A percentile compares a stretch with the other conserved stretches of the same genome.
phyloP scores from a whole-genome alignment of 2,113 vertebrate genomes.

The Rissa tridactyla region DNA sequence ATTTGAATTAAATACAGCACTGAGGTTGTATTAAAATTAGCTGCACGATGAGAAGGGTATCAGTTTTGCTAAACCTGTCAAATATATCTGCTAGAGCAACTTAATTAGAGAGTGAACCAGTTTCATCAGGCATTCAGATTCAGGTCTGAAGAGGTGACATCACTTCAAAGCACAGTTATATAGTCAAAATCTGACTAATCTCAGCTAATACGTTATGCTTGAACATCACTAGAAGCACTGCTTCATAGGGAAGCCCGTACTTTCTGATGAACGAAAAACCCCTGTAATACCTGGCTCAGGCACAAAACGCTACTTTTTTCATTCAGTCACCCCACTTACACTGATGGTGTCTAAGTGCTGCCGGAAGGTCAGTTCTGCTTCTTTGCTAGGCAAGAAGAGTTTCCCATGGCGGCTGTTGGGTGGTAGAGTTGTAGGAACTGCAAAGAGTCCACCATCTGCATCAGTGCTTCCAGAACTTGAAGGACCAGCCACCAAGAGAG shows the following conservation, averaged over 20 bases:
- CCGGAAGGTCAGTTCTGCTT: slow-evolving; percentile 88
- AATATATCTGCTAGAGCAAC: not conserved
- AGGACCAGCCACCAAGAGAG: slow-evolving; percentile 81
- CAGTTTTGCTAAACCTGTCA: not conserved
- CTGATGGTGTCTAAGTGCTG: slow-evolving; percentile 95
- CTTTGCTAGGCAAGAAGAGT: slow-evolving; percentile 92
- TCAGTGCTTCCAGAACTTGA: slow-evolving; percentile 74
- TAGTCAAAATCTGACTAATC: not conserved
- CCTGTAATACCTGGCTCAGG: not conserved
- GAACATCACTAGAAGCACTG: not conserved
- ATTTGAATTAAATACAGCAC: not conserved
- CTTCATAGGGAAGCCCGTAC: not conserved
- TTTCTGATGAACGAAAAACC: not conserved
- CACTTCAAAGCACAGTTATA: not conserved
- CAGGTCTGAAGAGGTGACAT: not conserved
- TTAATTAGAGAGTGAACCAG: not conserved
- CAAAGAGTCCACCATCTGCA: slow-evolving; percentile 87
- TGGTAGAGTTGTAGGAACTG: slow-evolving; percentile 91
- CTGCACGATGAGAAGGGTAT: not conserved
- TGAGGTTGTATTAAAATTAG: not conserved
- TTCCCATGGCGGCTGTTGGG: slow-evolving; percentile 93
- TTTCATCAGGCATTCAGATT: not conserved
- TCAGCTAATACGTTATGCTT: not conserved
- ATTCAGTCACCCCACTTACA: slow-evolving; percentile 72
- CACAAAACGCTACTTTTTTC: not conserved